These are phyloP conservation scores for Agelastica alni DNA, from an alignment of 2,888 invertebrate species.

Conservation along the genomic window DNA sequence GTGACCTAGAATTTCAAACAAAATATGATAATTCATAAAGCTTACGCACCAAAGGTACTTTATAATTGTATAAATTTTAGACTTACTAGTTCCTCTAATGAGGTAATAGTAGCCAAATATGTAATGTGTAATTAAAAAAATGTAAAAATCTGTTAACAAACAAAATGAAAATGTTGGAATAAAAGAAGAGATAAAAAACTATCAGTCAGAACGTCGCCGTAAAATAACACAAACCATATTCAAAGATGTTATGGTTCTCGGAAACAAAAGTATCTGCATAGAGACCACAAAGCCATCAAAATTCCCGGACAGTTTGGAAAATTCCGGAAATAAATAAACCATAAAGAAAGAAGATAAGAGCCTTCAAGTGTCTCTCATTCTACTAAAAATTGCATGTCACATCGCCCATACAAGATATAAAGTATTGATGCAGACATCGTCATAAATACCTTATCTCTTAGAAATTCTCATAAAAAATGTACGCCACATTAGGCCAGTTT, in stretches of 20 bases:
- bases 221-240: conserved; percentile 7
- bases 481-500: background rate
- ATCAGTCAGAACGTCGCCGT: conserved; percentile 1
- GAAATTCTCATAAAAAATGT: conserved; percentile 28
- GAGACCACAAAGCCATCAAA: conserved; percentile 11
- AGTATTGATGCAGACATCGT: conserved; percentile 29
- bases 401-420: conserved; percentile 28
- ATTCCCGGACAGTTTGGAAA: conserved; percentile 10
- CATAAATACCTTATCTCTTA: conserved; percentile 39
- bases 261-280: conserved; percentile 20
- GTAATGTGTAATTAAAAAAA: too few relatives aligned
- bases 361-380: conserved; percentile 22
- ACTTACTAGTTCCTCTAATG: too few relatives aligned
- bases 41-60: too few relatives aligned
- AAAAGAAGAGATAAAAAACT: too few relatives aligned
- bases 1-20: too few relatives aligned
- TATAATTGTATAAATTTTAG: too few relatives aligned
- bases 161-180: too few relatives aligned
- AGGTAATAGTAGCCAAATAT: too few relatives aligned
- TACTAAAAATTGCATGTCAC: conserved; percentile 35
- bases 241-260: background rate
- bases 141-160: too few relatives aligned
- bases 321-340: conserved; percentile 31
- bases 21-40: too few relatives aligned
- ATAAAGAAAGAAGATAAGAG: conserved; percentile 30